phyloP scores from a whole-genome alignment of 2,888 invertebrate species.

The Spicauda simplicius region DNA sequence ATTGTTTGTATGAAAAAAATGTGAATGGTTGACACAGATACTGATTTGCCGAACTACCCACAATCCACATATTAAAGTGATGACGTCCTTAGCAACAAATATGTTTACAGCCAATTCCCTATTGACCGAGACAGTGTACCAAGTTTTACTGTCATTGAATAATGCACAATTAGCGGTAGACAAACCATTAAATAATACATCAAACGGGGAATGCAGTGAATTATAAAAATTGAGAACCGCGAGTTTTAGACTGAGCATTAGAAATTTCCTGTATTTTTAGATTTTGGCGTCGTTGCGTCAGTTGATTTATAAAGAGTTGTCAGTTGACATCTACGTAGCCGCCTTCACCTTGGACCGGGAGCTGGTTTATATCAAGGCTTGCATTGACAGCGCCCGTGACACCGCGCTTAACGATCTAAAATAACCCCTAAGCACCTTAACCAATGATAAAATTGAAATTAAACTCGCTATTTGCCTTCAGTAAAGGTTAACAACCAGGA shows the following conservation, averaged over 20 bases:
- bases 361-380: slow-evolving; percentile 73
- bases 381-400: slow-evolving; percentile 77
- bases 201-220: slow-evolving; percentile 41
- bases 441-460: slow-evolving; percentile 60
- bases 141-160: no score
- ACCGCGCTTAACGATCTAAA: slow-evolving; percentile 60
- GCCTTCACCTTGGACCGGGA: slow-evolving; percentile 78
- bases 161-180: no score
- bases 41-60: no score
- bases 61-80: no score
- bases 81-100: no score
- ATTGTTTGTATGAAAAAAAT: no score
- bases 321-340: slow-evolving; percentile 63
- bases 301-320: slow-evolving; percentile 70
- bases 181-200: no score
- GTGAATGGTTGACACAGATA: no score
- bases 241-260: slow-evolving; percentile 45
- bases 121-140: no score
- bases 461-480: slow-evolving; percentile 52
- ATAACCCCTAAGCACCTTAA: slow-evolving; percentile 63
- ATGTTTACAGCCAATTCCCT: no score
- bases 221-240: slow-evolving; percentile 47
- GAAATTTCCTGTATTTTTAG: slow-evolving; percentile 54
- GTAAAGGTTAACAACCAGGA: slow-evolving; percentile 46
- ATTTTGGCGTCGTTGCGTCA: slow-evolving; percentile 57